phyloP scores from a whole-genome alignment of 2,113 vertebrate genomes.

The Uria lomvia region DNA sequence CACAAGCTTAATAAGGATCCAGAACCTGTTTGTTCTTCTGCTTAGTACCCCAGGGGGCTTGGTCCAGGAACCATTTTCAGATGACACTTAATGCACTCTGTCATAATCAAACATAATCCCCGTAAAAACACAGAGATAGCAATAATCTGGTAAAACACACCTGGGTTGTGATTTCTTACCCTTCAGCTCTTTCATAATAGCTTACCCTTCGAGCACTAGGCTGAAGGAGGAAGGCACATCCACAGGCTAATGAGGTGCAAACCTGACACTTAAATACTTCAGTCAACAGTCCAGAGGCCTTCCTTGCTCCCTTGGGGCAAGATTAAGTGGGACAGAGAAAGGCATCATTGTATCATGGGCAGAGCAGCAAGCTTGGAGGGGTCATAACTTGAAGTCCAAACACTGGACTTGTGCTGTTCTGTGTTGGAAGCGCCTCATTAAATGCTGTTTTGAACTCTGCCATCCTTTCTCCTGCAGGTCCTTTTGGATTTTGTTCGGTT shows the following conservation, averaged over 20 bases:
- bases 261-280: background rate
- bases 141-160: background rate
- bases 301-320: background rate
- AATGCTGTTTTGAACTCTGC: background rate
- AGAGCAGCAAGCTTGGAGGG: background rate
- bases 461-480: background rate
- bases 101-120: background rate
- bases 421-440: background rate
- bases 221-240: background rate
- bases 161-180: background rate
- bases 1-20: background rate
- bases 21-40: background rate
- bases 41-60: background rate
- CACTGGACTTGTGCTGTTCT: background rate
- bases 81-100: background rate
- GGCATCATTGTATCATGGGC: rapidly evolving
- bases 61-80: background rate
- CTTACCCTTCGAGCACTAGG: background rate
- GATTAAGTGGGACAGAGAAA: background rate
- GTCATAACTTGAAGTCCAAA: background rate
- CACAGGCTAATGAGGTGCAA: background rate
- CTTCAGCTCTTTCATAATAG: background rate
- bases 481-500: background rate
- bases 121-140: background rate
- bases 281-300: background rate